Conservation (phyloP, 1,140 invertebrate genomes). For the Helicorthomorpha holstii region DNA sequence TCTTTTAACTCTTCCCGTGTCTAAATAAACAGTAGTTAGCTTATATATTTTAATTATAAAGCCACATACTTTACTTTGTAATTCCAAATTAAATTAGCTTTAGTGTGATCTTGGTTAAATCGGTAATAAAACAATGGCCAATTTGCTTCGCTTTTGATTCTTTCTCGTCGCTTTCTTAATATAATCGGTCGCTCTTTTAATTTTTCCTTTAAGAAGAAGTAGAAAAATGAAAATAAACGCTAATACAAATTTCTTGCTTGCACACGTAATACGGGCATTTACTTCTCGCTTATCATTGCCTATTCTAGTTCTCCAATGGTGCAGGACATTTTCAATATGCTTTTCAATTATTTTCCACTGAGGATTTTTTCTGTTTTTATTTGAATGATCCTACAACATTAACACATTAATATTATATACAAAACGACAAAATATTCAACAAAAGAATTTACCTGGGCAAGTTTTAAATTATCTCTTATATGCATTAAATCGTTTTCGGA, state of each 20-base stretch:
- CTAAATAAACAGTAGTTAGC: constrained; percentile 27
- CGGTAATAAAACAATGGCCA: constrained; percentile 90
- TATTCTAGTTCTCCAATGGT: constrained; percentile 73
- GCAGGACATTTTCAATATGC: constrained; percentile 48
- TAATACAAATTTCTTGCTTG: too few relatives aligned
- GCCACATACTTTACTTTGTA: constrained; percentile 49
- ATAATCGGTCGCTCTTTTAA: constrained; percentile 60
- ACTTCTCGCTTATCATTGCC: constrained; percentile 39
- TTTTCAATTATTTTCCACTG: constrained; percentile 33
- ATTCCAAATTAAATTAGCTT: constrained; percentile 98
- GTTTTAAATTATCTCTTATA: constrained; percentile 82
- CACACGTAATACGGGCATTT: too few relatives aligned
- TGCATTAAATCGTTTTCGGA: constrained; percentile 56
- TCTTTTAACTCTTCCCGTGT: constrained; percentile 88
- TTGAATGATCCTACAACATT: constrained; percentile 13
- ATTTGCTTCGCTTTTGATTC: constrained; percentile 82
- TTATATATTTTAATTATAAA: background rate
- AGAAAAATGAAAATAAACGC: background rate
- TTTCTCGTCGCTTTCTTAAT: constrained; percentile 63
- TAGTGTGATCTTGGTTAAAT: constrained; percentile 83
- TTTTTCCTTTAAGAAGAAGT: constrained; percentile 24
- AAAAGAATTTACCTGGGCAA: constrained; percentile 57
- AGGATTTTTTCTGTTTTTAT: constrained; percentile 23
- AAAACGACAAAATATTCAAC: too few relatives aligned
- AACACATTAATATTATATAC: constrained; percentile 3